phyloP scores from a whole-genome alignment of 2,113 vertebrate species.

The Psittacara wagleri region DNA sequence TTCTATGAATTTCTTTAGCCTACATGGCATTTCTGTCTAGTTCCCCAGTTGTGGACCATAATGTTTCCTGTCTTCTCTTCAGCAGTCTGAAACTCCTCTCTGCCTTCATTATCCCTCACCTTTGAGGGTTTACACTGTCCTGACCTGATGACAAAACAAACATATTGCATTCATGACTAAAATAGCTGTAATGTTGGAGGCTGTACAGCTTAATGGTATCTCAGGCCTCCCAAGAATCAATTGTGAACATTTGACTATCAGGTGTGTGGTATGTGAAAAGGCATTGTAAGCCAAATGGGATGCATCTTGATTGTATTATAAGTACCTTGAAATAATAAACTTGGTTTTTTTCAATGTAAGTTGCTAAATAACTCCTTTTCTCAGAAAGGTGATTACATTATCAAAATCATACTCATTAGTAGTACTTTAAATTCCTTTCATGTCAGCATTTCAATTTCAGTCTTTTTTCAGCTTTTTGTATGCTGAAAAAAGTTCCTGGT shows the following conservation, averaged over 20 bases:
- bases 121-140: not conserved
- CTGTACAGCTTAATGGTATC: not conserved
- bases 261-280: not conserved
- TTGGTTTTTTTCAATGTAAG: fast-evolving
- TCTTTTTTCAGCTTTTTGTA: not conserved
- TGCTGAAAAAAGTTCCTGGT: not conserved
- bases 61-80: not conserved
- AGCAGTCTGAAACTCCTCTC: not conserved
- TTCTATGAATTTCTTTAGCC: not conserved
- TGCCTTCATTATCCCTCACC: not conserved
- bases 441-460: not conserved
- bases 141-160: not conserved
- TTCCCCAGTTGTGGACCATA: not conserved
- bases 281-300: not conserved
- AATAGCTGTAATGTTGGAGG: not conserved
- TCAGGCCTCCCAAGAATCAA: not conserved
- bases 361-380: not conserved
- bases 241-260: not conserved
- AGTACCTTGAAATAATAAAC: not conserved
- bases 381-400: not conserved
- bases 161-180: not conserved
- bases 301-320: not conserved
- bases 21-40: not conserved
- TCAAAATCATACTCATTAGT: not conserved
- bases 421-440: not conserved